These are phyloP conservation scores for Spilarctia lutea DNA, from an alignment of 2,888 invertebrate genomes.

Conservation along the genomic window DNA sequence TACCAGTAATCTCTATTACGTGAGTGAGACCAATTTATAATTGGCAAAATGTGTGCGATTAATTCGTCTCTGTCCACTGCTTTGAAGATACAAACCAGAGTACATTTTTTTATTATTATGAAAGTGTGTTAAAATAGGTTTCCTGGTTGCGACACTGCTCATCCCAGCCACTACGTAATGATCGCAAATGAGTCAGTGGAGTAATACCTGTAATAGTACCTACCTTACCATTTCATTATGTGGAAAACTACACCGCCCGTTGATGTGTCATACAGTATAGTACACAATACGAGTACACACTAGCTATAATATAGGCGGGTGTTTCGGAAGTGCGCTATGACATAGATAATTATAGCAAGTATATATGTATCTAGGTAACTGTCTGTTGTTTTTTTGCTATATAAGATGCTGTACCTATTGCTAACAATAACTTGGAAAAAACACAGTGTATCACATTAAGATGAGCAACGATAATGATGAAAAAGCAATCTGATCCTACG, in stretches of 20 bases:
- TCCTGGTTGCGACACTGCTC: slow-evolving; percentile 61
- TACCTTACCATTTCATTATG: slow-evolving; percentile 41
- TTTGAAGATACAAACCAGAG: too few relatives aligned
- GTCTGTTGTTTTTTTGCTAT: neutral
- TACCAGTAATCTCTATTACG: neutral
- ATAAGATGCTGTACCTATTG: neutral
- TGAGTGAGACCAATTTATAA: neutral
- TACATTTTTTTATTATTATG: slow-evolving; percentile 27
- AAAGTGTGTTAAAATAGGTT: slow-evolving; percentile 31
- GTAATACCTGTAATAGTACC: slow-evolving; percentile 38
- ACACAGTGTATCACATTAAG: neutral
- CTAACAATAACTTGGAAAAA: neutral
- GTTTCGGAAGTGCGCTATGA: slow-evolving; percentile 19
- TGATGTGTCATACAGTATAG: slow-evolving; percentile 37
- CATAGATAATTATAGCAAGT: slow-evolving; percentile 3
- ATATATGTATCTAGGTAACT: neutral
- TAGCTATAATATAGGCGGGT: slow-evolving; percentile 8
- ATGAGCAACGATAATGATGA: neutral
- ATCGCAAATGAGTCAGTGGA: slow-evolving; percentile 32
- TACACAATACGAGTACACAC: slow-evolving; percentile 3
- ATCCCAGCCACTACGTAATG: slow-evolving; percentile 50
- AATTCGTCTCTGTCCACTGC: neutral
- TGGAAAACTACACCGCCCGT: slow-evolving; percentile 55
- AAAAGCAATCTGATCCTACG: neutral
- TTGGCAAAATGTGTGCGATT: neutral